Percentiles rank a stretch among this genome's conserved stretches.
These are phyloP conservation scores for Oscheius myriophilus DNA, from an alignment of 2,888 invertebrate species.

Conservation along the genomic window DNA sequence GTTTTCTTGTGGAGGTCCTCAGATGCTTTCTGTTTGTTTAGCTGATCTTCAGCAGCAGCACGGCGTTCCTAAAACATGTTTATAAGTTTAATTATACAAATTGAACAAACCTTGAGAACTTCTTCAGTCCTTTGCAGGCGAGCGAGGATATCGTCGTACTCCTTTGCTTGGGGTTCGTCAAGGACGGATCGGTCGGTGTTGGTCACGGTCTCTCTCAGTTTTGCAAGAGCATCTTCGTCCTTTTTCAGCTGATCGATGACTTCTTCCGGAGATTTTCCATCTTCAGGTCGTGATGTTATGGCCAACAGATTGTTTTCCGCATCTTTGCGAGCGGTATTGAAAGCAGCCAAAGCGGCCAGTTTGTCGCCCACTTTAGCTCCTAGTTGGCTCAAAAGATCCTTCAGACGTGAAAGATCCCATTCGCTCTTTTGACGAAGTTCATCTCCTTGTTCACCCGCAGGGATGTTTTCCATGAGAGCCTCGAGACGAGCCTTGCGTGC, in stretches of 20 bases:
- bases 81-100: constrained; percentile 11
- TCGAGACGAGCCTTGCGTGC: constrained; percentile 43
- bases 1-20: constrained; percentile 39
- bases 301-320: constrained; percentile 47
- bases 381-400: constrained; percentile 46
- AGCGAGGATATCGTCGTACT: constrained; percentile 44
- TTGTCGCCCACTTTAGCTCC: constrained; percentile 52
- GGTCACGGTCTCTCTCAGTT: constrained; percentile 34
- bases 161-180: constrained; percentile 42
- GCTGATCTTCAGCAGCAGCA: constrained; percentile 41
- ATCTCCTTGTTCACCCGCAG: constrained; percentile 38
- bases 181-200: constrained; percentile 36
- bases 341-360: constrained; percentile 51
- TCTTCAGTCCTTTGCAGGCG: constrained; percentile 46
- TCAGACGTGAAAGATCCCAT: constrained; percentile 51
- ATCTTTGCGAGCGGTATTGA: constrained; percentile 50
- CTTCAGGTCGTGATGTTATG: constrained; percentile 32
- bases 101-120: constrained; percentile 35
- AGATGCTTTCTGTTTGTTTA: constrained; percentile 38
- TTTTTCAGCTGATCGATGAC: constrained; percentile 37
- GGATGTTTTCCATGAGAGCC: constrained; percentile 40
- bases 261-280: constrained; percentile 33
- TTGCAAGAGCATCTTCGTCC: constrained; percentile 36
- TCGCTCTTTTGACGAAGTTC: constrained; percentile 48
- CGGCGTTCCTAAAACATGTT: constrained; percentile 40